A percentile compares a stretch with the other conserved stretches of the same genome.
Evolutionary conservation across 2,113 vertebrate species (phyloP).

Genomic region (Heterotis niloticus): DNA sequence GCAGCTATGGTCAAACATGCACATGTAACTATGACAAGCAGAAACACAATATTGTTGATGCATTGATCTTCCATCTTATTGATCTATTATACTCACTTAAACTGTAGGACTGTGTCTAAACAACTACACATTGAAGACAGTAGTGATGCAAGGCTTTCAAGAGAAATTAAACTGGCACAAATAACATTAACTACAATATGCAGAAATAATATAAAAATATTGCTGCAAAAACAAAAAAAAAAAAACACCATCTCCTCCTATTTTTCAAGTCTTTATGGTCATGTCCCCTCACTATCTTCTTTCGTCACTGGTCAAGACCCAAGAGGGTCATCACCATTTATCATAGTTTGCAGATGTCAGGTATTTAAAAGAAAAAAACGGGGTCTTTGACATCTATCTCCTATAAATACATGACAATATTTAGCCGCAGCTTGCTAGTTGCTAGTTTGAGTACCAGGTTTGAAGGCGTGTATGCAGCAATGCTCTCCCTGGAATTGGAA

Average conservation of each 20-base stretch:
- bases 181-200: not conserved
- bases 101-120: conserved; percentile 6
- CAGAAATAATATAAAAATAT: not conserved
- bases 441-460: too few relatives aligned
- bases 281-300: conserved; percentile 1
- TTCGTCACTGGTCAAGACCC: not conserved
- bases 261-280: not conserved
- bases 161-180: not conserved
- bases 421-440: not conserved
- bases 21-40: not conserved
- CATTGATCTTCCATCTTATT: not conserved
- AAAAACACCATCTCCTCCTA: not conserved
- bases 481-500: too few relatives aligned
- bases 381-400: not conserved
- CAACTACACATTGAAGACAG: not conserved
- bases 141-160: not conserved
- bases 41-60: not conserved
- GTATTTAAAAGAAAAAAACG: not conserved
- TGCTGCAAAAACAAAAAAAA: conserved; percentile 3
- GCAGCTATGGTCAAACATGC: not conserved
- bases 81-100: not conserved
- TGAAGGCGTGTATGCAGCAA: too few relatives aligned
- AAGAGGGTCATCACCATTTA: too few relatives aligned
- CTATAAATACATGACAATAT: not conserved
- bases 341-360: too few relatives aligned